phyloP scores from a whole-genome alignment of 2,797 vertebrate genomes.

The Anguilla megastoma region DNA sequence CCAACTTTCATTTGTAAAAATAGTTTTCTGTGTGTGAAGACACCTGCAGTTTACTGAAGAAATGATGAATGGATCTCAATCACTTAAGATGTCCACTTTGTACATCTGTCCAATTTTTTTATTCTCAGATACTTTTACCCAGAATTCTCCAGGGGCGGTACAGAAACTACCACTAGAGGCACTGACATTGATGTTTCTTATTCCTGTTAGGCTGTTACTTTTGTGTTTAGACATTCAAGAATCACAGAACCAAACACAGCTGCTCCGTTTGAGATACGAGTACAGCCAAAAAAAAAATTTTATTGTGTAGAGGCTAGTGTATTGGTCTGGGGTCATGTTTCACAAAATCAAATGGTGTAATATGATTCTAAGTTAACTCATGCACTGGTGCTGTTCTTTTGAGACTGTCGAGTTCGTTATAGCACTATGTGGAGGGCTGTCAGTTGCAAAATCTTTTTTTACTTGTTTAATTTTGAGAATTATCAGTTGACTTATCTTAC shows the following conservation, averaged over 20 bases:
- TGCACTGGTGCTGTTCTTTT: not conserved
- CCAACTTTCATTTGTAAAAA: not conserved
- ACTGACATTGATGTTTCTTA: not conserved
- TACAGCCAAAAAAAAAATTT: not conserved
- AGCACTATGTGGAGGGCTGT: not conserved
- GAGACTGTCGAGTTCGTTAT: not conserved
- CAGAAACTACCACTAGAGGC: not conserved
- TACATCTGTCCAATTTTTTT: not conserved
- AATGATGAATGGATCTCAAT: not conserved
- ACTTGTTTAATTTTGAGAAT: not conserved
- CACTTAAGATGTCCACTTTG: not conserved
- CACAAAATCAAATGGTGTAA: not conserved
- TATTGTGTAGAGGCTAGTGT: not conserved
- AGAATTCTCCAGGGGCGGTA: not conserved
- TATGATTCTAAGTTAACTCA: not conserved
- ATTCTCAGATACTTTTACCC: not conserved
- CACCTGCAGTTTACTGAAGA: not conserved
- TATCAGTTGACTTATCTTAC: not conserved
- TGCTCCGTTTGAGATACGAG: not conserved
- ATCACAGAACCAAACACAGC: not conserved
- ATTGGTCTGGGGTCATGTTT: not conserved
- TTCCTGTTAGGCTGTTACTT: not conserved
- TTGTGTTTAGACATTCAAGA: not conserved
- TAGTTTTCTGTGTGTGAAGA: not conserved
- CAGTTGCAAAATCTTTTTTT: not conserved